Evolutionary conservation across 2,888 invertebrate genomes (phyloP).

Genomic region (Ormia ochracea): DNA sequence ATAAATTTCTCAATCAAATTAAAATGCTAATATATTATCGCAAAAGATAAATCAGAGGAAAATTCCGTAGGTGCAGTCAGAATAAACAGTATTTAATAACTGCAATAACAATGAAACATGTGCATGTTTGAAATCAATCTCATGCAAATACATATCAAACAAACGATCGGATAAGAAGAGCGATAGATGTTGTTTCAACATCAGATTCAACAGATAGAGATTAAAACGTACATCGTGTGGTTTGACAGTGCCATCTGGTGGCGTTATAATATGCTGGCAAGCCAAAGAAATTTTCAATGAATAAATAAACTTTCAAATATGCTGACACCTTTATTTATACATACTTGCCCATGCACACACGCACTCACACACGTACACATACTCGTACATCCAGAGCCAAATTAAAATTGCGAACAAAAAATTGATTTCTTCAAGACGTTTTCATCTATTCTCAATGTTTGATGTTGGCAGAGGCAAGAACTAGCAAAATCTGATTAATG

Average conservation of each 20-base stretch:
- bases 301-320: slow-evolving; percentile 56
- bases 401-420: slow-evolving; percentile 22
- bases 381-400: too few species aligned
- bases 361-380: too few species aligned
- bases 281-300: slow-evolving; percentile 4
- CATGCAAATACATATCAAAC: slow-evolving; percentile 1
- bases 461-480: not conserved
- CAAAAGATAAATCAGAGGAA: not conserved
- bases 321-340: slow-evolving; percentile 62
- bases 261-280: slow-evolving; percentile 34
- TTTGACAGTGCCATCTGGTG: slow-evolving; percentile 59
- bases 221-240: slow-evolving; percentile 40
- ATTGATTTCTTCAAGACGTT: not conserved
- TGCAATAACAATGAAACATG: not conserved
- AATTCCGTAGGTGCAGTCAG: slow-evolving; percentile 22
- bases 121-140: slow-evolving; percentile 41
- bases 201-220: slow-evolving; percentile 1
- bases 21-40: not conserved
- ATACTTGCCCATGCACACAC: too few species aligned
- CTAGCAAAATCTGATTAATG: not conserved
- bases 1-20: slow-evolving; percentile 26
- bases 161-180: not conserved
- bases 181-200: not conserved
- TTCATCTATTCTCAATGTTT: slow-evolving; percentile 16
- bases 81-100: slow-evolving; percentile 42